phyloP scores from a whole-genome alignment of 2,888 invertebrate genomes.

The Iphiclides podalirius region DNA sequence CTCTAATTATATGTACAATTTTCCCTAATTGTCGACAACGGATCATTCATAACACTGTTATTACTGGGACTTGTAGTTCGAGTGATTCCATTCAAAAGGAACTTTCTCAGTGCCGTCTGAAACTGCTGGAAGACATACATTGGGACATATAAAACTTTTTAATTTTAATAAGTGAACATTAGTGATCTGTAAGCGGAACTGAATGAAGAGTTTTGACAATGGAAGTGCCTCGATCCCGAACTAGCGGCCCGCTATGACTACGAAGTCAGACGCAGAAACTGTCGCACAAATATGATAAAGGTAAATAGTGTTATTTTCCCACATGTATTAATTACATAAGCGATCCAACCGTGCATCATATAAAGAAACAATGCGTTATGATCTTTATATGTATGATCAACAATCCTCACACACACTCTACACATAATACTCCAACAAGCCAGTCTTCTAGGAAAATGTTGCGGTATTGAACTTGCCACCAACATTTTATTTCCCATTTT shows the following conservation, averaged over 20 bases:
- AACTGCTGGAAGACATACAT: neutral
- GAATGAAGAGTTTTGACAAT: conserved; percentile 35
- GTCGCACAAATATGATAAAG: conserved; percentile 59
- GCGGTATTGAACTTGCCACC: no score
- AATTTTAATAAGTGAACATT: conserved; percentile 21
- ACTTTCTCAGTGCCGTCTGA: neutral
- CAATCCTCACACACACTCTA: no score
- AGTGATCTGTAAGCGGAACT: conserved; percentile 30
- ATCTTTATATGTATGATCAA: no score
- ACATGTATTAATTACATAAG: no score
- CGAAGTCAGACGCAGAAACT: conserved; percentile 40
- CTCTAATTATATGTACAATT: no score
- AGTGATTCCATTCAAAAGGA: neutral
- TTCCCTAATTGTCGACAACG: no score
- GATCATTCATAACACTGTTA: neutral
- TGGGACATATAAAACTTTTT: conserved; percentile 9
- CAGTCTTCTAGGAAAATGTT: no score
- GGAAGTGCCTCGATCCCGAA: conserved; percentile 34
- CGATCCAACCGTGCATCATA: no score
- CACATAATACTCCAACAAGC: no score
- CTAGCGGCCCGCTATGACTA: conserved; percentile 50
- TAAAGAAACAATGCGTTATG: no score
- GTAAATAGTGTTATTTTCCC: no score
- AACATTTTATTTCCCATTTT: no score
- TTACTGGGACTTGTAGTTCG: neutral